Evolutionary conservation across 2,797 vertebrate genomes (phyloP).

Genomic region (Bradypodion pumilum): DNA sequence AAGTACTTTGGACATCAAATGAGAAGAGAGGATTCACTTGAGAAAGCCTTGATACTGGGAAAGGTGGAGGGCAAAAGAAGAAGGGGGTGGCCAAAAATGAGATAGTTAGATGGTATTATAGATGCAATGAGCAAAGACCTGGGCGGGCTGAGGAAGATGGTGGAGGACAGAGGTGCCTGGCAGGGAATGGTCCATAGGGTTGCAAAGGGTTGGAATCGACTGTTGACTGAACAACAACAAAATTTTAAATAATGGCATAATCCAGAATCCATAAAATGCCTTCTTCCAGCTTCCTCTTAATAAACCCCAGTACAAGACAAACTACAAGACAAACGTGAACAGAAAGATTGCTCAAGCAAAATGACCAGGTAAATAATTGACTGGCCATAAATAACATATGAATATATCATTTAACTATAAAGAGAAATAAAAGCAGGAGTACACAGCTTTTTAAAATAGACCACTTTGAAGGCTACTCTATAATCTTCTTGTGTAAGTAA

Average conservation of each 20-base stretch:
- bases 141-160: too few species aligned
- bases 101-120: too few species aligned
- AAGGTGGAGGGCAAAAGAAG: too few species aligned
- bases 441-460: conserved; percentile 22
- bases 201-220: too few species aligned
- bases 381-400: conserved; percentile 57
- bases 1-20: too few species aligned
- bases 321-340: conserved; percentile 59
- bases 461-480: conserved; percentile 57
- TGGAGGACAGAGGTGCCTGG: too few species aligned
- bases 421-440: conserved; percentile 57
- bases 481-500: conserved; percentile 65
- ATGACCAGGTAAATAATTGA: conserved; percentile 62
- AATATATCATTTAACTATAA: conserved; percentile 58
- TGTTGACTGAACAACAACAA: too few species aligned
- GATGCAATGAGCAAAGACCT: too few species aligned
- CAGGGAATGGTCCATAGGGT: too few species aligned
- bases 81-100: too few species aligned
- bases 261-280: not conserved
- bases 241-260: conserved; percentile 18
- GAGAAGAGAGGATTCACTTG: too few species aligned
- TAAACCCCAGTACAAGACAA: conserved; percentile 56
- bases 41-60: too few species aligned
- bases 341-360: conserved; percentile 62
- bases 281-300: conserved; percentile 44